Conservation (phyloP, 2,888 invertebrate species). For the Protonemura montana region DNA sequence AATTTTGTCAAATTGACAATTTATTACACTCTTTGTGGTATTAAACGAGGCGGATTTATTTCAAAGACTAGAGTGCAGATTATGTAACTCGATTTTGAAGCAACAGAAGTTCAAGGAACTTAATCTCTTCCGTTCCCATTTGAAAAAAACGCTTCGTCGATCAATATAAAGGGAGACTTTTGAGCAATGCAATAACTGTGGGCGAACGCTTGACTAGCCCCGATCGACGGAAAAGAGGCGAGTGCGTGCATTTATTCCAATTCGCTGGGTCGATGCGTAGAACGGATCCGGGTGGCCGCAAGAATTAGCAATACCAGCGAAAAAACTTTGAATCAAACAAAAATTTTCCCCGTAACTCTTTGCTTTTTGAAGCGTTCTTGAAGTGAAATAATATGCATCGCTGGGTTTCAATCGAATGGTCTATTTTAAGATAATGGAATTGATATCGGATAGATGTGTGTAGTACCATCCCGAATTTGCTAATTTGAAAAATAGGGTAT, state of each 20-base stretch:
- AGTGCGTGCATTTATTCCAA: neutral
- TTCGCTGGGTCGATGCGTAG: constrained; percentile 19
- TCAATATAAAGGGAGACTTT: neutral
- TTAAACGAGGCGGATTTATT: neutral
- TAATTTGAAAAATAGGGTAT: too few relatives aligned
- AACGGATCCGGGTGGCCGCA: neutral
- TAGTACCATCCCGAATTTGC: too few relatives aligned
- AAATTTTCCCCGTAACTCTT: constrained; percentile 33
- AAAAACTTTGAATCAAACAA: constrained; percentile 26
- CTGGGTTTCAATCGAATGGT: neutral
- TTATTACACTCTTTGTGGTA: neutral
- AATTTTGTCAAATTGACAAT: constrained; percentile 12
- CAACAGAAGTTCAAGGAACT: neutral
- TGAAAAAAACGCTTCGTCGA: neutral
- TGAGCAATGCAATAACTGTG: neutral
- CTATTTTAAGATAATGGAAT: neutral
- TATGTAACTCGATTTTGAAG: neutral
- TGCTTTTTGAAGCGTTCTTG: constrained; percentile 42
- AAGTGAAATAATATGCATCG: constrained; percentile 30
- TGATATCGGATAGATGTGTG: neutral
- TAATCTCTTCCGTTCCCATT: neutral
- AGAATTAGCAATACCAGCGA: constrained; percentile 46
- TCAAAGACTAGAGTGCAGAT: neutral
- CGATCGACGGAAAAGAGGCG: constrained; percentile 42
- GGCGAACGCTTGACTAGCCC: constrained; percentile 36